Percentiles rank a stretch among this genome's conserved stretches.
phyloP scores from a whole-genome alignment of 2,888 invertebrate genomes.

The Drosophila cracens region DNA sequence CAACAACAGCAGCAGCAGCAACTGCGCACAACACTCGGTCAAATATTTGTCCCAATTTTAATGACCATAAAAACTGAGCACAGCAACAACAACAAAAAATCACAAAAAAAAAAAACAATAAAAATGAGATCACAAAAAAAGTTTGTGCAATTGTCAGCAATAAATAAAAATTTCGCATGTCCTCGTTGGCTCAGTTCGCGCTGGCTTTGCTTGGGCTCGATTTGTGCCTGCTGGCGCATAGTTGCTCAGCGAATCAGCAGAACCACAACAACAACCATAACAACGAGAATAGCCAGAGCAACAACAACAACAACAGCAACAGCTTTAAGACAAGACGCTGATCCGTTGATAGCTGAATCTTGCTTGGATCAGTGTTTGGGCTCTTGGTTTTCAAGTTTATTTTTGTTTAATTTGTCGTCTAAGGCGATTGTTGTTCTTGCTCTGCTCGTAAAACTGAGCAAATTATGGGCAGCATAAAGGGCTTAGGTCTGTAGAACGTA shows the following conservation, averaged over 20 bases:
- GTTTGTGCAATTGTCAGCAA: constrained; percentile 80
- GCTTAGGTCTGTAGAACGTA: not conserved
- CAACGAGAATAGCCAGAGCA: not conserved
- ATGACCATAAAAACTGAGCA: constrained; percentile 71
- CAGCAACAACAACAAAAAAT: constrained; percentile 15
- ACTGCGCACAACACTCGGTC: constrained; percentile 53
- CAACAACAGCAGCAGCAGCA: constrained; percentile 29
- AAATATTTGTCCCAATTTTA: constrained; percentile 81
- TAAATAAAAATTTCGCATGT: constrained; percentile 82
- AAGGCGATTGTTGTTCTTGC: constrained; percentile 41
- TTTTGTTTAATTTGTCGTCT: constrained; percentile 48
- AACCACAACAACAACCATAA: constrained; percentile 24
- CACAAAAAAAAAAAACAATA: constrained; percentile 14
- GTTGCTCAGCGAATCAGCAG: constrained; percentile 63
- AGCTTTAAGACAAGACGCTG: constrained; percentile 23
- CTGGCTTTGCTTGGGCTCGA: constrained; percentile 40
- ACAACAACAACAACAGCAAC: constrained; percentile 16
- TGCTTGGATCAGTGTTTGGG: constrained; percentile 30
- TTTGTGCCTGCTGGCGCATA: constrained; percentile 70
- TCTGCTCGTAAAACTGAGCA: constrained; percentile 44
- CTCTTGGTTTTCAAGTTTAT: constrained; percentile 67
- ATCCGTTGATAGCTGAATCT: constrained; percentile 47
- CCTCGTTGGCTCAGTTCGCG: constrained; percentile 60
- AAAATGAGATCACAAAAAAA: constrained; percentile 57
- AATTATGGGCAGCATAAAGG: constrained; percentile 38